These are phyloP conservation scores for Paedocypris sp. DNA, from an alignment of 2,113 vertebrate genomes.

Conservation along the genomic window DNA sequence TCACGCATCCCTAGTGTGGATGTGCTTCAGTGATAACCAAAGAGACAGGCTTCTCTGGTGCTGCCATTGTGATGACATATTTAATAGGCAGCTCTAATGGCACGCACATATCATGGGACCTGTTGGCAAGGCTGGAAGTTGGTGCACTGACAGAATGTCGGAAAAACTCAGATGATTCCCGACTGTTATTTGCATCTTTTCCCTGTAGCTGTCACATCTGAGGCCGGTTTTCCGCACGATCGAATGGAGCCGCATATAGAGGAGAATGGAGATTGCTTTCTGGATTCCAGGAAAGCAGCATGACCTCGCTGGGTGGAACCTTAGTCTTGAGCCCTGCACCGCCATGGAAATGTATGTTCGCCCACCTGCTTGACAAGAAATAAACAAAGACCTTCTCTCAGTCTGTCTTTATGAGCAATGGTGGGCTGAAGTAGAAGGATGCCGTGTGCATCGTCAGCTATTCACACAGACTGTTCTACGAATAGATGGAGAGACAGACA, in stretches of 20 bases:
- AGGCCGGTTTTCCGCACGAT: not conserved
- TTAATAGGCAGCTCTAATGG: constrained; percentile 18
- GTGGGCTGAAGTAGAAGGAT: not conserved
- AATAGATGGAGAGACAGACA: too few relatives aligned
- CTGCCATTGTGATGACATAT: not conserved
- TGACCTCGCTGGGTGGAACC: not conserved
- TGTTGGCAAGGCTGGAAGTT: constrained; percentile 33
- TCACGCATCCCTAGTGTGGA: not conserved
- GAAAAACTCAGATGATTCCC: not conserved
- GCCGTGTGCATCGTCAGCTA: too few relatives aligned
- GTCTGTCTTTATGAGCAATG: constrained; percentile 24
- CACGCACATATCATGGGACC: constrained; percentile 22
- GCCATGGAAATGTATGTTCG: not conserved
- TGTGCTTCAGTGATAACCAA: constrained; percentile 9
- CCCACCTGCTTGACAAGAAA: not conserved
- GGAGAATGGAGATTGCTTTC: constrained; percentile 9
- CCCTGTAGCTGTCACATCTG: not conserved
- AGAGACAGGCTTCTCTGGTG: not conserved
- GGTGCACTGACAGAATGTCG: not conserved
- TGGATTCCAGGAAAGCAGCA: not conserved
- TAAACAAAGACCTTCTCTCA: constrained; percentile 3
- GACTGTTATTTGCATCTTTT: constrained; percentile 21
- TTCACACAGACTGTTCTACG: too few relatives aligned
- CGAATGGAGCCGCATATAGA: not conserved
- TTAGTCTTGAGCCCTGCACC: not conserved